Percentiles rank a stretch among this genome's conserved stretches.
These are phyloP conservation scores for Notarius lentiginosus DNA, from an alignment of 2,113 vertebrate genomes.

Conservation along the genomic window DNA sequence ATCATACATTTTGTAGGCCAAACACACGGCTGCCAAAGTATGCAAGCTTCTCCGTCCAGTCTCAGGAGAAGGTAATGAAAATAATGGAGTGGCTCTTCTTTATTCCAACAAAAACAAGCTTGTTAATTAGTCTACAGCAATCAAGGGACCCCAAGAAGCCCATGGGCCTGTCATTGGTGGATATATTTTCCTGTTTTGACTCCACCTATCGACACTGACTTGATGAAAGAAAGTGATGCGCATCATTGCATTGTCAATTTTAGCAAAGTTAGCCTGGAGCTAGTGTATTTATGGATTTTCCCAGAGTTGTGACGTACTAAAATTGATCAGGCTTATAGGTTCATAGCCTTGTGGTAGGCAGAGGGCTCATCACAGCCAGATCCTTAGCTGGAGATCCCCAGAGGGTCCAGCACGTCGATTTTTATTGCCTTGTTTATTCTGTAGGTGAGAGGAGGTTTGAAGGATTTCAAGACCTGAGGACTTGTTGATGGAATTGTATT, in stretches of 20 bases:
- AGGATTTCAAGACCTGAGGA: neutral
- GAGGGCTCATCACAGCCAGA: neutral
- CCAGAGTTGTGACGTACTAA: neutral
- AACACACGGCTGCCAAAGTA: slow-evolving; percentile 1
- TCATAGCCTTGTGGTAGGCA: neutral
- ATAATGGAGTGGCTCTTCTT: neutral
- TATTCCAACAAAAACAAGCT: neutral
- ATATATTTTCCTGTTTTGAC: neutral
- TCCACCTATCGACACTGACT: neutral
- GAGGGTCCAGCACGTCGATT: slow-evolving; percentile 26
- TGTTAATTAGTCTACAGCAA: neutral
- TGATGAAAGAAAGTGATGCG: neutral
- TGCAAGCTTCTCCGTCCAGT: neutral
- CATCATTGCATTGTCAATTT: neutral
- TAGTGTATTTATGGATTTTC: neutral
- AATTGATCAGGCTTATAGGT: slow-evolving; percentile 15
- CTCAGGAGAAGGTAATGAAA: neutral
- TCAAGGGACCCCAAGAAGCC: neutral
- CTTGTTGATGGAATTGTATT: slow-evolving; percentile 22
- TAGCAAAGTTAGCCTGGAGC: neutral
- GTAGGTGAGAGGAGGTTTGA: slow-evolving; percentile 7
- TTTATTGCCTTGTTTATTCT: slow-evolving; percentile 44
- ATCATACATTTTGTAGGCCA: slow-evolving; percentile 12
- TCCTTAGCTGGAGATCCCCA: slow-evolving; percentile 19
- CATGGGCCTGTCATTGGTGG: neutral